Evolutionary conservation across 53 echinoderm and acorn worm genomes (phyloP), one percentile per base, ranked within the genome.

Genomic region (Henricia sp.): DNA sequence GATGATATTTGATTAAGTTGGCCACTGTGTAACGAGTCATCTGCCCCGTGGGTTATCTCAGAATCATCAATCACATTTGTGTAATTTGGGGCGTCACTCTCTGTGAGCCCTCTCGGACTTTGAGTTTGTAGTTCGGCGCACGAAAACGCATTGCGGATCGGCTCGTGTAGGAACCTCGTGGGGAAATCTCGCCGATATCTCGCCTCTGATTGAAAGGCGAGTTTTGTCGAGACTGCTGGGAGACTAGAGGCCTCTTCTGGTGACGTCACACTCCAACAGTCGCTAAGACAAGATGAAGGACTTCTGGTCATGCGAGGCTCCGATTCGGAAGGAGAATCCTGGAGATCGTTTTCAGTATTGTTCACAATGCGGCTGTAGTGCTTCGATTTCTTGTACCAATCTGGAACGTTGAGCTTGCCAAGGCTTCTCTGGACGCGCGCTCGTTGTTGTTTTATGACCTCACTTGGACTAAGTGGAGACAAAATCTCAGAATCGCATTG

Each of bases 341-440:
- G 51, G 17, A 41, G 72, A 30, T 55, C 52, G 3, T 30, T 25
- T 1, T 50, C 48, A 33, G 51, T 64, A 41, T 71, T 50, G 52
- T 72, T 83, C 5, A 89, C 19, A 19, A 74, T 57, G 2, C 66
- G 83, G 8, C 74, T 72, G 74, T 89, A 73, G 54, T 83, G 74
- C 23, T 71, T 70, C 9, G 90, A 90, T 19, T 86, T 86, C 52
- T 86, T 90, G 64, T 85, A 90, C 90, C 90, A 90, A 48, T 90
- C 90, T 3, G 90, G 90, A 44, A 86, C 70, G 37, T 90, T 77
- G 6, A 90, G 85, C 41, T 80, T 85, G 37, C 74, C 86, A 10
- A 90, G 32, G 38, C 86, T 86, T 68, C 74, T 60, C 1, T 71
- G 85, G 51, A 86, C 32, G 28, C 71, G 57, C 2, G 50, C 86